Evolutionary conservation across 2,797 vertebrate species (phyloP).

Genomic region (Thaleichthys pacificus): DNA sequence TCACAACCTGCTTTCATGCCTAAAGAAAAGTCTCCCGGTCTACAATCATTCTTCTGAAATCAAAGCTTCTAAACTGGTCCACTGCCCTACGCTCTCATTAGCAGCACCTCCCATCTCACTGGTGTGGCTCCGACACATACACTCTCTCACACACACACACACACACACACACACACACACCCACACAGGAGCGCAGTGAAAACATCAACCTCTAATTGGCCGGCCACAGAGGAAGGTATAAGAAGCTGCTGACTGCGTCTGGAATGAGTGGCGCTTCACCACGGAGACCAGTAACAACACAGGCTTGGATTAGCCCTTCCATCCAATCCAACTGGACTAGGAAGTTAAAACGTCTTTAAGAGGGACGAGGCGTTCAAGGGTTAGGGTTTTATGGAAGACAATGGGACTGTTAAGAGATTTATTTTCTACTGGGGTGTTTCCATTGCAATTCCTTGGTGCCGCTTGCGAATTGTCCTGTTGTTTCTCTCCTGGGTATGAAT

Average conservation of each 20-base stretch:
- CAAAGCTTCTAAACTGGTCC: constrained; percentile 46
- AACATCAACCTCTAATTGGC: constrained; percentile 37
- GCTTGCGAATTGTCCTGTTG: neutral
- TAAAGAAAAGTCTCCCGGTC: constrained; percentile 35
- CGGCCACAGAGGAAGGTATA: constrained; percentile 37
- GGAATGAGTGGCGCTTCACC: constrained; percentile 18
- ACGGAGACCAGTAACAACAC: constrained; percentile 20
- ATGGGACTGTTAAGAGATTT: neutral
- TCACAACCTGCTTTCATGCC: neutral
- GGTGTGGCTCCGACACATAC: constrained; percentile 45
- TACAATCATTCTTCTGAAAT: constrained; percentile 56
- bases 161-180: constrained; percentile 11
- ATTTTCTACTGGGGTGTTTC: neutral
- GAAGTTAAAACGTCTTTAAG: neutral
- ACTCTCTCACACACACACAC: constrained; percentile 20
- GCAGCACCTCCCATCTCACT: constrained; percentile 38
- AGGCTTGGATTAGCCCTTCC: constrained; percentile 37
- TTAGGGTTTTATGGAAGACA: neutral
- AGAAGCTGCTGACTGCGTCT: constrained; percentile 29
- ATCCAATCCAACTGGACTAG: constrained; percentile 7
- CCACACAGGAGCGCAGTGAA: constrained; percentile 33
- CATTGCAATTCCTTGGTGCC: neutral
- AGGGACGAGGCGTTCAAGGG: neutral
- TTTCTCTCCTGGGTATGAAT: neutral
- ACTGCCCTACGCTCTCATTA: constrained; percentile 44